Evolutionary conservation across 1,140 invertebrate genomes (phyloP).

Genomic region (Gonatopus flavifemur): DNA sequence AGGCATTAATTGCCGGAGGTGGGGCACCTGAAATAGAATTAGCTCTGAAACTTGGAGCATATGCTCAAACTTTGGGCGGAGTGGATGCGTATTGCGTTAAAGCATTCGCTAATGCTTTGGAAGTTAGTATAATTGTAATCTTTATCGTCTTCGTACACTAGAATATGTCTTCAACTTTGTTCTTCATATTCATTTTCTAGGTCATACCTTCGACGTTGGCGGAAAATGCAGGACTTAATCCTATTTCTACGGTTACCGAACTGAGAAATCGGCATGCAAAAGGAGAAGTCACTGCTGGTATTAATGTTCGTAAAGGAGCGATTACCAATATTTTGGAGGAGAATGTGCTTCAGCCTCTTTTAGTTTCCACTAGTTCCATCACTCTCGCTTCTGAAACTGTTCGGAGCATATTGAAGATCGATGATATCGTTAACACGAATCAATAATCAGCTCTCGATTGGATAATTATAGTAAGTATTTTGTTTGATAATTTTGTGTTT

Average conservation of each 20-base stretch:
- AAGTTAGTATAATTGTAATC: constrained; percentile 62
- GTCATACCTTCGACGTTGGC: constrained; percentile 93
- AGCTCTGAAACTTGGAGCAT: constrained; percentile 79
- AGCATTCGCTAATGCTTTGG: constrained; percentile 94
- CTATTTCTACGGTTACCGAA: constrained; percentile 96
- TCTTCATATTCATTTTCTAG: constrained; percentile 23
- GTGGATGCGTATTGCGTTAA: constrained; percentile 93
- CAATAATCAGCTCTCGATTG: constrained; percentile 39
- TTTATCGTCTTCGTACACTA: neutral
- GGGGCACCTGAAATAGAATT: constrained; percentile 97
- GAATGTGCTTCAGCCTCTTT: constrained; percentile 95
- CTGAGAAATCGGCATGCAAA: constrained; percentile 91
- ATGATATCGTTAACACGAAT: constrained; percentile 85
- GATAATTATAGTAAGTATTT: too few relatives aligned
- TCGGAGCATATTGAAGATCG: constrained; percentile 97
- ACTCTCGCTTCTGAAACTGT: constrained; percentile 96
- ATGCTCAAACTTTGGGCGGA: constrained; percentile 83
- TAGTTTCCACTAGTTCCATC: constrained; percentile 93
- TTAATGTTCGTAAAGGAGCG: constrained; percentile 94
- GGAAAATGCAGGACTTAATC: constrained; percentile 99
- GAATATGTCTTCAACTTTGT: neutral
- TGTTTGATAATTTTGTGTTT: too few relatives aligned
- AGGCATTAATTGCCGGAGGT: constrained; percentile 89
- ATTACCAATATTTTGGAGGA: constrained; percentile 97
- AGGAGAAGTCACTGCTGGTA: constrained; percentile 82